Evolutionary conservation across 2,888 invertebrate genomes (phyloP).

Genomic region (Brenthis daphne): DNA sequence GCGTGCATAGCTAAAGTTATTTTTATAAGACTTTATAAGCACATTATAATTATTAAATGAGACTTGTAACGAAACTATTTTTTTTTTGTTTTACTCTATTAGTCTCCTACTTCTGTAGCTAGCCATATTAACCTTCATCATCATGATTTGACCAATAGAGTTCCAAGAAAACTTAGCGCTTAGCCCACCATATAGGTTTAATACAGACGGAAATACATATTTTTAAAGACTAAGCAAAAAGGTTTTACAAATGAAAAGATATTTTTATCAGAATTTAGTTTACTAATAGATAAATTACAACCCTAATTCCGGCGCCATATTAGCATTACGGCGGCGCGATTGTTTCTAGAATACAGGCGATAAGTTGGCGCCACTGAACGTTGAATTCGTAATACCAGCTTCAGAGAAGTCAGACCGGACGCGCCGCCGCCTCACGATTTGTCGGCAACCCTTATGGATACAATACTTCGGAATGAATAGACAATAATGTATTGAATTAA

Average conservation of each 20-base stretch:
- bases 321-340: conserved; percentile 35
- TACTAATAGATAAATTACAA: conserved; percentile 12
- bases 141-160: too few relatives aligned
- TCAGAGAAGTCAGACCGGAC: conserved; percentile 55
- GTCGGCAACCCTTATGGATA: conserved; percentile 35
- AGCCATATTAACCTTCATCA: too few relatives aligned
- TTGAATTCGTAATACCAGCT: conserved; percentile 53
- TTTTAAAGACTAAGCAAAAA: background rate
- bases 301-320: conserved; percentile 35
- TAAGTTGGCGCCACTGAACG: conserved; percentile 46
- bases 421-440: conserved; percentile 39
- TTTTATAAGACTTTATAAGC: too few relatives aligned
- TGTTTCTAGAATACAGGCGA: conserved; percentile 44
- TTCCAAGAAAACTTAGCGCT: too few relatives aligned
- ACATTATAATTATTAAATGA: too few relatives aligned
- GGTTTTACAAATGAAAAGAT: background rate
- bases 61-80: too few relatives aligned
- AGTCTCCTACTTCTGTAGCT: too few relatives aligned
- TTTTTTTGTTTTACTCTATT: too few relatives aligned
- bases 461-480: conserved; percentile 35
- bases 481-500: conserved; percentile 22
- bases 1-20: too few relatives aligned
- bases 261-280: background rate
- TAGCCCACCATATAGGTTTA: too few relatives aligned
- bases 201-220: too few relatives aligned